Evolutionary conservation across 2,113 vertebrate genomes (phyloP), one percentile per base, ranked within the genome.

Genomic region (Pitta sordida): DNA sequence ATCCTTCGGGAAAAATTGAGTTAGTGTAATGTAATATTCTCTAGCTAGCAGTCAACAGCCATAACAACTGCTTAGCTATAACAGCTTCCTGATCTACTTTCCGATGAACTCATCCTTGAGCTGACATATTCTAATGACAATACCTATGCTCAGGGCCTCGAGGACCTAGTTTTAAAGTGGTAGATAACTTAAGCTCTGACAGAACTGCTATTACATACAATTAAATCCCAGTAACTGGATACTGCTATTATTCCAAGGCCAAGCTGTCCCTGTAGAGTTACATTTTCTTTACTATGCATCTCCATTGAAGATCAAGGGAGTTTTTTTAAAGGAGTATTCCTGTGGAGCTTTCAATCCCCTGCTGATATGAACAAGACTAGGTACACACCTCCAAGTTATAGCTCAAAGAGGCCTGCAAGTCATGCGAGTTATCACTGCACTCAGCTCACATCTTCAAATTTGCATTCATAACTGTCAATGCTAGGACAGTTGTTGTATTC

Each of bases 41-140:
- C 80, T 34, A 81, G 90, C 64, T 71, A 86, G 80, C 73, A 24
- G 0, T 86, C 92, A 92, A 86, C 68, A 92, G 91, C 64, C 63
- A 14, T 67, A 88, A 92, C 44, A 88, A 79, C 75, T 73, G 34
- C 58, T 75, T 29, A 73, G 84, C 58, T 79, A 6, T 46, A 83
- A 67, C 64, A 92, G 83, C 73, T 96, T 91, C 86, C 88, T 88
- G 76, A 93, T 81, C 68, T 37, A 73, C 55, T 92, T 91, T 63
- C 69, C 0, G 0, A 92, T n/a, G 64, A 71, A 63, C 30, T 77
- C 24, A 67, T 60, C 51, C 71, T 48, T 63, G 48, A 88, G 30
- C 52, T 78, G 73, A 86, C 73, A 59, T 27, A 63, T 16, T 74
- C 56, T 63, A 74, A 46, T 10, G 39, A 91, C 0, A 0, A 58